These are phyloP conservation scores for Rhinoderma darwinii DNA, from an alignment of 2,113 vertebrate genomes.

Conservation along the genomic window DNA sequence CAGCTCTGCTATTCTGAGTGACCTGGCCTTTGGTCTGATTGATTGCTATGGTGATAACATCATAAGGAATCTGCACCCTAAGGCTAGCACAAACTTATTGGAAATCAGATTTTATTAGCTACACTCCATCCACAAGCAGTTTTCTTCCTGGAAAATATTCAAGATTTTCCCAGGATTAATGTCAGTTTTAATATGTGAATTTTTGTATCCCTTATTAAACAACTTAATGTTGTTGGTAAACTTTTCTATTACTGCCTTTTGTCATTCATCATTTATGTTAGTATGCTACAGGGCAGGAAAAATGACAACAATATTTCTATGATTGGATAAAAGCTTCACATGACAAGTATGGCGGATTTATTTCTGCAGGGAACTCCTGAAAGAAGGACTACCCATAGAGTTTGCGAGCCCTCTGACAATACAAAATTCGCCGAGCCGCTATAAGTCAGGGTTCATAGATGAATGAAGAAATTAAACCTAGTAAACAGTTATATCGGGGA, in stretches of 20 bases:
- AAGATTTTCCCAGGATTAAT: background rate
- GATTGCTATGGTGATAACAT: constrained; percentile 50
- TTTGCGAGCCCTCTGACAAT: no score
- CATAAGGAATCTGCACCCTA: constrained; percentile 49
- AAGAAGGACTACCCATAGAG: no score
- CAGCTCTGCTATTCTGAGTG: constrained; percentile 21
- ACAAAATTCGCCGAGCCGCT: no score
- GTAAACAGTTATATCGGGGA: no score
- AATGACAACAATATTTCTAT: background rate
- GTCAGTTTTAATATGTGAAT: background rate
- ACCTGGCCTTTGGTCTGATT: constrained; percentile 53
- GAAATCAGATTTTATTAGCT: constrained; percentile 38
- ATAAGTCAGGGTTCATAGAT: no score
- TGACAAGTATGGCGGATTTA: no score
- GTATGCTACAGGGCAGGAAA: background rate
- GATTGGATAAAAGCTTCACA: no score
- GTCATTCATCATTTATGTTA: background rate
- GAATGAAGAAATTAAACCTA: no score
- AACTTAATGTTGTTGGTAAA: background rate
- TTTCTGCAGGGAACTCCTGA: no score
- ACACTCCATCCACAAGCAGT: background rate
- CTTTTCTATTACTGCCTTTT: background rate
- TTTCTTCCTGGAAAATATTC: constrained; percentile 16
- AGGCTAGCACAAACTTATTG: constrained; percentile 44
- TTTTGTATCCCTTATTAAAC: background rate